Evolutionary conservation across 2,888 invertebrate species (phyloP).

Genomic region (Fragum fragum): DNA sequence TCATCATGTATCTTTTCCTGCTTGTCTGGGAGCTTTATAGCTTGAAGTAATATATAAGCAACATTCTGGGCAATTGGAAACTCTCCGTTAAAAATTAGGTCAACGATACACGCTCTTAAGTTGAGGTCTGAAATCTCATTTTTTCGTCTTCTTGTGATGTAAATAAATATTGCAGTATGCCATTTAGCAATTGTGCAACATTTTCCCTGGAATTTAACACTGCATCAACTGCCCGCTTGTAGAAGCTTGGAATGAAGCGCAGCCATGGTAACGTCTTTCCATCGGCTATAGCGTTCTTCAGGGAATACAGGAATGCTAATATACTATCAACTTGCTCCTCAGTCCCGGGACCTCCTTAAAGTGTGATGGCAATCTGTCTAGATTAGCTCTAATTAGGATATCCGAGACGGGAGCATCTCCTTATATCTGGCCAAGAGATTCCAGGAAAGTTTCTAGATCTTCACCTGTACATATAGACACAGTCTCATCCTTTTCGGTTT

Average conservation of each 20-base stretch:
- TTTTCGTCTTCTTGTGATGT: neutral
- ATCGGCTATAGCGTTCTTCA: neutral
- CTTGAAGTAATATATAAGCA: neutral
- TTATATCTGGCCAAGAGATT: neutral
- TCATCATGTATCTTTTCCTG: conserved; percentile 12
- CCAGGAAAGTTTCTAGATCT: neutral
- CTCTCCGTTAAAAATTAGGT: conserved; percentile 4
- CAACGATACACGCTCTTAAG: neutral
- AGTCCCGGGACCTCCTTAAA: neutral
- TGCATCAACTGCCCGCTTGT: neutral
- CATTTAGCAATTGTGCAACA: neutral
- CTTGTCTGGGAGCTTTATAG: conserved; percentile 8
- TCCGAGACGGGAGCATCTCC: neutral
- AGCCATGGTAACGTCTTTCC: conserved; percentile 12
- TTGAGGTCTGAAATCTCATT: neutral
- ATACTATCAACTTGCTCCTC: neutral
- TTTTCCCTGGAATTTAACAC: neutral
- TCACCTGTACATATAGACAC: neutral
- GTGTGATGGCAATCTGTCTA: neutral
- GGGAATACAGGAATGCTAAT: neutral
- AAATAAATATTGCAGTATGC: conserved; percentile 11
- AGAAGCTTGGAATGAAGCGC: neutral
- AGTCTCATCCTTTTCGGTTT: neutral
- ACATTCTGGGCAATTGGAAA: neutral
- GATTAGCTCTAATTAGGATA: neutral